phyloP scores from a whole-genome alignment of 1,140 invertebrate species.

The Microplitis demolitor region DNA sequence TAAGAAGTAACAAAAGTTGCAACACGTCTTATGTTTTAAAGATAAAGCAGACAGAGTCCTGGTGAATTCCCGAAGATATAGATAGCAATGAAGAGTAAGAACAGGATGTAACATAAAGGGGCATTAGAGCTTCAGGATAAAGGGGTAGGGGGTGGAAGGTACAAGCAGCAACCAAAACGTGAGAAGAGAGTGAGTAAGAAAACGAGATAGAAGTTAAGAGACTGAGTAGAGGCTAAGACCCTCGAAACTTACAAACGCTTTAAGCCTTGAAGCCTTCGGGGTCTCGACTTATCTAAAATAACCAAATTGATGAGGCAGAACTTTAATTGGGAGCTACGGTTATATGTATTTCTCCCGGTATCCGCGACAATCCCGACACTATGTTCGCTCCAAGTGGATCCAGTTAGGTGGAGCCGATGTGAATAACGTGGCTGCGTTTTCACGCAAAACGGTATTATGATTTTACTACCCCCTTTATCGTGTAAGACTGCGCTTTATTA shows the following conservation, averaged over 20 bases:
- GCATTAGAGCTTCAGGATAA: too few species aligned
- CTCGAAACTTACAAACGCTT: slow-evolving; percentile 34
- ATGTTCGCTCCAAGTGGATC: background rate
- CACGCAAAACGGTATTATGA: background rate
- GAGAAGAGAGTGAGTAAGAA: background rate
- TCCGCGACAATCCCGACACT: background rate
- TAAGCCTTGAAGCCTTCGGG: slow-evolving; percentile 20
- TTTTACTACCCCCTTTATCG: background rate
- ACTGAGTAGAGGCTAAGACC: slow-evolving; percentile 10
- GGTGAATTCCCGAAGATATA: too few species aligned
- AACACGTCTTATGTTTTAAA: too few species aligned
- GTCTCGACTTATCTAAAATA: slow-evolving; percentile 37
- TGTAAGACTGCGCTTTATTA: background rate
- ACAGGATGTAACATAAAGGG: too few species aligned
- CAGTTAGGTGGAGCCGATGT: background rate
- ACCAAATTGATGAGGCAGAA: slow-evolving; percentile 38
- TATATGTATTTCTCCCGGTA: background rate
- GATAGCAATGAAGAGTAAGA: too few species aligned
- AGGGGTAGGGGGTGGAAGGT: too few species aligned
- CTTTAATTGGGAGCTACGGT: slow-evolving; percentile 32
- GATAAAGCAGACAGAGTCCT: too few species aligned
- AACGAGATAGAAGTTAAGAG: background rate
- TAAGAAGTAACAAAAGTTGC: too few species aligned
- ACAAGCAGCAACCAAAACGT: too few species aligned
- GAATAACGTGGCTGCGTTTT: background rate